Evolutionary conservation across 1,140 invertebrate genomes (phyloP).

Genomic region (Phymastichus coffea): DNA sequence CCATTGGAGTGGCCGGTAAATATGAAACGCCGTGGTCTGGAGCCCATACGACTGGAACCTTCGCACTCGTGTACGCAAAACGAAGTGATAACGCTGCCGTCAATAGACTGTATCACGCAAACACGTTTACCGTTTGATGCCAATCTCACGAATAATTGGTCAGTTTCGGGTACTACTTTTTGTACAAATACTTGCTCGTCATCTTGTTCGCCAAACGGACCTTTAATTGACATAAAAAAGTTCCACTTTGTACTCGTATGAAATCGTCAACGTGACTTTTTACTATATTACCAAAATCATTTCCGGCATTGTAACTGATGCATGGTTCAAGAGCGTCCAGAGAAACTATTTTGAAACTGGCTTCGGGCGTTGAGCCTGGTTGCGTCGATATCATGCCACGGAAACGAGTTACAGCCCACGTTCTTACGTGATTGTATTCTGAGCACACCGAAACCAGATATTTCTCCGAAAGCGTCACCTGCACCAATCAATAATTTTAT

Average conservation of each 20-base stretch:
- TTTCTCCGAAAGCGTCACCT: slow-evolving; percentile 94
- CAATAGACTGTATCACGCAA: slow-evolving; percentile 93
- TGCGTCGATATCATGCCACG: slow-evolving; percentile 97
- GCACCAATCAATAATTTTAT: slow-evolving; percentile 40
- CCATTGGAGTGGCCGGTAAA: slow-evolving; percentile 95
- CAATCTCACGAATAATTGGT: slow-evolving; percentile 89
- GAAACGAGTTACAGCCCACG: slow-evolving; percentile 95
- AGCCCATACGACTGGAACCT: slow-evolving; percentile 88
- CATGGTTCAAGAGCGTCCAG: slow-evolving; percentile 83
- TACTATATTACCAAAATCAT: slow-evolving; percentile 70
- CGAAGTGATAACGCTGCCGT: slow-evolving; percentile 90
- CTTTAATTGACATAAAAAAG: slow-evolving; percentile 51
- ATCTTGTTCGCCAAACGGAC: slow-evolving; percentile 96
- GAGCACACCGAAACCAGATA: slow-evolving; percentile 96
- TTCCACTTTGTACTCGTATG: background rate
- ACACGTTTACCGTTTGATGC: slow-evolving; percentile 95
- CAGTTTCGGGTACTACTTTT: slow-evolving; percentile 94
- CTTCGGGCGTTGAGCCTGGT: slow-evolving; percentile 93
- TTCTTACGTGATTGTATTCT: slow-evolving; percentile 96
- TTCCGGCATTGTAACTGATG: slow-evolving; percentile 72
- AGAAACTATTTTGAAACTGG: slow-evolving; percentile 93
- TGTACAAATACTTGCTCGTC: slow-evolving; percentile 98
- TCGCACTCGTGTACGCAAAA: slow-evolving; percentile 98
- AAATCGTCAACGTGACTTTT: background rate
- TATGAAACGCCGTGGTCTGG: slow-evolving; percentile 85